phyloP scores from a whole-genome alignment of 2,113 vertebrate species.

The Tyto alba region DNA sequence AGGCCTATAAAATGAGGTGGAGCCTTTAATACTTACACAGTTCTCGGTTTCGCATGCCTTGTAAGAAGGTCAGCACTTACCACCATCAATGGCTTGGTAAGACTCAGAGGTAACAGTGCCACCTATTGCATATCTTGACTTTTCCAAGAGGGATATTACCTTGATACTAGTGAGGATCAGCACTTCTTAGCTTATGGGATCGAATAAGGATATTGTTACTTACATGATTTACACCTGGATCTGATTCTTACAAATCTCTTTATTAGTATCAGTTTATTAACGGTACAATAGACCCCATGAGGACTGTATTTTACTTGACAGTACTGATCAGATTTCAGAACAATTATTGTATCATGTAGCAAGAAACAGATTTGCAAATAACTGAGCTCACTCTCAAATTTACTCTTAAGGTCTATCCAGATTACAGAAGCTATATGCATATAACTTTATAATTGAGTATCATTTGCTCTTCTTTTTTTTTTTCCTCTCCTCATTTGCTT shows the following conservation, averaged over 20 bases:
- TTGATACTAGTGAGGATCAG: neutral
- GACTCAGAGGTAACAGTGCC: neutral
- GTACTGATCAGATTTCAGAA: neutral
- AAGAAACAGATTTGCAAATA: slow-evolving; percentile 7
- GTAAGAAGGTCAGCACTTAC: neutral
- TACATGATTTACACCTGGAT: neutral
- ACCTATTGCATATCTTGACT: neutral
- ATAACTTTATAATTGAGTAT: neutral
- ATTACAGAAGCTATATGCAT: neutral
- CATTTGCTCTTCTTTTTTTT: neutral
- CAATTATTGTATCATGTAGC: neutral
- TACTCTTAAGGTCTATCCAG: neutral
- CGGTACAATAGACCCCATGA: neutral
- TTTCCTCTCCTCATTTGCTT: neutral
- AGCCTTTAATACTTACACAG: neutral
- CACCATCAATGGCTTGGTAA: neutral
- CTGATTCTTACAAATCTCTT: neutral
- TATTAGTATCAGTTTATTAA: neutral
- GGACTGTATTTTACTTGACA: neutral
- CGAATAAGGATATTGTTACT: neutral
- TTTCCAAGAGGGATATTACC: neutral
- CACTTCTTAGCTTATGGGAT: neutral
- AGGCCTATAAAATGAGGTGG: neutral
- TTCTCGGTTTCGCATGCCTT: neutral
- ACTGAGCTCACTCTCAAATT: neutral